Percentiles rank a stretch among this genome's conserved stretches.
phyloP scores from a whole-genome alignment of 2,113 vertebrate genomes.

The Rhea pennata region DNA sequence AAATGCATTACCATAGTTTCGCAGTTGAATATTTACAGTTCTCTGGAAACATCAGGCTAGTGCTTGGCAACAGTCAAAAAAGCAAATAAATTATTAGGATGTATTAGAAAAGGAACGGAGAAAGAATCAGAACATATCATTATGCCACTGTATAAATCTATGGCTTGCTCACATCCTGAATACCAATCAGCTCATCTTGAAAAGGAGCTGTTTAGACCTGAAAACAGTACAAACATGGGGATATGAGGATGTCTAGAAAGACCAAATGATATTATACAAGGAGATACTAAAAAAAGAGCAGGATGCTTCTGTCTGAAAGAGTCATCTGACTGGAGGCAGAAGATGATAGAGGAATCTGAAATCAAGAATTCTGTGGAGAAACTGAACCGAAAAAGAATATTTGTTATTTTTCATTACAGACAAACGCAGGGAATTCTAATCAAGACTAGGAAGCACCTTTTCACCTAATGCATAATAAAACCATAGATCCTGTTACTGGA shows the following conservation, averaged over 20 bases:
- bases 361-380: background rate
- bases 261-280: background rate
- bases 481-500: background rate
- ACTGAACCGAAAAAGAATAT: background rate
- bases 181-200: background rate
- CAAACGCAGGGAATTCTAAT: background rate
- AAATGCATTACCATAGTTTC: constrained; percentile 9
- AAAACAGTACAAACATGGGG: background rate
- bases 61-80: constrained; percentile 28
- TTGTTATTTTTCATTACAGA: background rate
- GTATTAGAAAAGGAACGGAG: constrained; percentile 14
- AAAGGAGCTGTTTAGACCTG: background rate
- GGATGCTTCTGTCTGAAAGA: background rate
- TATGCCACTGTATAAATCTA: constrained; percentile 22
- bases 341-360: background rate
- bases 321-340: background rate
- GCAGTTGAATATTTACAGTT: constrained; percentile 13
- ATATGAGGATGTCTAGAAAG: background rate
- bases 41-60: constrained; percentile 3
- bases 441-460: background rate
- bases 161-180: constrained; percentile 3
- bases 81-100: constrained; percentile 21
- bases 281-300: background rate
- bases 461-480: background rate
- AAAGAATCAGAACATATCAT: constrained; percentile 36